These are phyloP conservation scores for Scaptomyza caliginosa DNA, from an alignment of 2,888 invertebrate species.

Conservation along the genomic window DNA sequence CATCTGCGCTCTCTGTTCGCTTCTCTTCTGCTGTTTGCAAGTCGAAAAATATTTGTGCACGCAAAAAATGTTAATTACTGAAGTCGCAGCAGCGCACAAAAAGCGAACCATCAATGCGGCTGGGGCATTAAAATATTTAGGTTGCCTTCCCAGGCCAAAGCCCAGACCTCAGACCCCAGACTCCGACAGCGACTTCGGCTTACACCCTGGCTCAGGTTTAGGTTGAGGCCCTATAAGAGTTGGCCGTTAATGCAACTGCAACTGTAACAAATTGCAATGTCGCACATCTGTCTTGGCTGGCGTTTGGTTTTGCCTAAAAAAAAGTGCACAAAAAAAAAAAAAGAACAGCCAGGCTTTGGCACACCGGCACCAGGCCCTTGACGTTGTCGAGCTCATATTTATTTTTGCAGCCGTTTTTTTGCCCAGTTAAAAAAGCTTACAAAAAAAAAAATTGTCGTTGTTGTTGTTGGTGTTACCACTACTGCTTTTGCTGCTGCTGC, in stretches of 20 bases:
- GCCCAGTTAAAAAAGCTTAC: conserved; percentile 42
- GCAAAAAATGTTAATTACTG: conserved; percentile 79
- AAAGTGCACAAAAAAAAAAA: conserved; percentile 2
- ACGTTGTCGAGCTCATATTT: conserved; percentile 66
- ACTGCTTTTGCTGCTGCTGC: conserved; percentile 21
- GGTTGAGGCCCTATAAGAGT: conserved; percentile 21
- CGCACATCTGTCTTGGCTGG: conserved; percentile 75
- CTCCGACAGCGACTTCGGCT: conserved; percentile 17
- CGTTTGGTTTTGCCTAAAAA: conserved; percentile 73
- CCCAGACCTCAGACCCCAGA: conserved; percentile 1
- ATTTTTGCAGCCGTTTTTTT: conserved; percentile 65
- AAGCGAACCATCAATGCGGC: conserved; percentile 77
- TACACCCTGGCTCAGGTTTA: conserved; percentile 37
- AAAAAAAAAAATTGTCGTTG: conserved; percentile 59
- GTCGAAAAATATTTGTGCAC: conserved; percentile 79
- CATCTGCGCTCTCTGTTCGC: conserved; percentile 56
- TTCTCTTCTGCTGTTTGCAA: conserved; percentile 46
- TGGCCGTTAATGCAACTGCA: conserved; percentile 77
- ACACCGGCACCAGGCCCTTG: conserved; percentile 46
- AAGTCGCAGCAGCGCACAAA: conserved; percentile 60
- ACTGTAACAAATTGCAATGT: conserved; percentile 77
- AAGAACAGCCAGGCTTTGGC: conserved; percentile 17
- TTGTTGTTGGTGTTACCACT: conserved; percentile 12
- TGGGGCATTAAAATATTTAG: conserved; percentile 74
- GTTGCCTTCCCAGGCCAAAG: conserved; percentile 69